phyloP scores from a whole-genome alignment of 2,888 invertebrate species.

The Amphipyra berbera region DNA sequence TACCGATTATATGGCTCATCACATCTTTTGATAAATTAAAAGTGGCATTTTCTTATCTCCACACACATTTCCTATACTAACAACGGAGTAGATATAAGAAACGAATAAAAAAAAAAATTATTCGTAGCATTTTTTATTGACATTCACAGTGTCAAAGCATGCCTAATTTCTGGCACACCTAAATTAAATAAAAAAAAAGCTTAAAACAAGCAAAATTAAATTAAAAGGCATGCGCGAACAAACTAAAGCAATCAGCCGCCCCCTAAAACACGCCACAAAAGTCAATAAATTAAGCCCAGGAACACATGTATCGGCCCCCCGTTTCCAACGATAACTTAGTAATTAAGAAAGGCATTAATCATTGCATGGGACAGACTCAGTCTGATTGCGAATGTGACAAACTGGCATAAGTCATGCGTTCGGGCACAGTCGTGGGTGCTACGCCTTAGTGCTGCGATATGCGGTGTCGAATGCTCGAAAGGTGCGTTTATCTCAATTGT shows the following conservation, averaged over 20 bases:
- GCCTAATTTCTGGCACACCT: too few species aligned
- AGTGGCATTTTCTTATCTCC: too few species aligned
- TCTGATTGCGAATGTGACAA: slow-evolving; percentile 85
- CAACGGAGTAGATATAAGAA: too few species aligned
- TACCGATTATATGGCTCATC: too few species aligned
- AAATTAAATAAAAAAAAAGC: background rate
- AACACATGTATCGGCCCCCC: slow-evolving; percentile 83
- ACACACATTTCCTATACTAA: too few species aligned
- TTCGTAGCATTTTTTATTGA: too few species aligned
- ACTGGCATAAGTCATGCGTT: slow-evolving; percentile 83
- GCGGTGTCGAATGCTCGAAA: slow-evolving; percentile 17
- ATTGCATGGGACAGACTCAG: slow-evolving; percentile 78
- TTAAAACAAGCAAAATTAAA: slow-evolving; percentile 55
- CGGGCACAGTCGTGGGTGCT: slow-evolving; percentile 69
- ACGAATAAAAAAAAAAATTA: too few species aligned
- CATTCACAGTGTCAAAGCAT: too few species aligned
- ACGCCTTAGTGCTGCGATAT: slow-evolving; percentile 59
- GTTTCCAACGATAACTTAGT: slow-evolving; percentile 83
- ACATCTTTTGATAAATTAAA: too few species aligned
- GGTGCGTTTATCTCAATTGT: background rate
- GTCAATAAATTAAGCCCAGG: slow-evolving; percentile 85
- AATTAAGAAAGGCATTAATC: slow-evolving; percentile 90
- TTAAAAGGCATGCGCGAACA: slow-evolving; percentile 62
- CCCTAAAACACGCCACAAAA: slow-evolving; percentile 74
- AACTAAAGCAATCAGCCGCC: slow-evolving; percentile 59